phyloP scores from a whole-genome alignment of 2,113 vertebrate species.

The Microtus montanus region DNA sequence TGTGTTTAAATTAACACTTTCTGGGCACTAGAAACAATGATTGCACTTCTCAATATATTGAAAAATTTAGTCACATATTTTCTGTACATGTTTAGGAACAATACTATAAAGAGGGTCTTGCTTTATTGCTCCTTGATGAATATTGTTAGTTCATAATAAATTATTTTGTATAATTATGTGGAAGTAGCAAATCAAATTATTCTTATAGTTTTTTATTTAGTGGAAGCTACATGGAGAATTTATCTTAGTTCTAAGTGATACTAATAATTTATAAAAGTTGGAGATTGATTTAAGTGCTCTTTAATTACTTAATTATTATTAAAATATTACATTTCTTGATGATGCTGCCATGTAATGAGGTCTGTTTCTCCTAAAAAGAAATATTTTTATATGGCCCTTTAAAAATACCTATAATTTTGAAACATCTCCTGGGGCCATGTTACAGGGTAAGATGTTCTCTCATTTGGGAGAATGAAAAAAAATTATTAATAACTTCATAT shows the following conservation, averaged over 20 bases:
- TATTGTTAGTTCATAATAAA: background rate
- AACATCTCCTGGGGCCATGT: background rate
- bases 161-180: background rate
- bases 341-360: background rate
- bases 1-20: constrained; percentile 21
- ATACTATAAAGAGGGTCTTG: background rate
- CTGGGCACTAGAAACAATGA: background rate
- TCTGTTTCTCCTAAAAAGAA: background rate
- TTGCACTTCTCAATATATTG: background rate
- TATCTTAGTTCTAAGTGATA: background rate
- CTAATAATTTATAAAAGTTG: background rate
- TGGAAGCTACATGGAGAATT: background rate
- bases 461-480: background rate
- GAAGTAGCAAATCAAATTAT: background rate
- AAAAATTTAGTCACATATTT: constrained; percentile 35
- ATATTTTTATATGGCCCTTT: background rate
- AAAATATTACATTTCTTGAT: background rate
- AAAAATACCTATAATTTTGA: background rate
- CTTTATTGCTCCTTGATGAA: background rate
- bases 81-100: background rate
- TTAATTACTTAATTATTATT: background rate
- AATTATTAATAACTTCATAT: background rate
- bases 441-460: background rate
- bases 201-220: background rate
- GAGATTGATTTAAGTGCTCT: background rate